Conservation (phyloP, 30 jellyfish, hydroid and myxozoan species). For the Chrysaora quinquecirrha region DNA sequence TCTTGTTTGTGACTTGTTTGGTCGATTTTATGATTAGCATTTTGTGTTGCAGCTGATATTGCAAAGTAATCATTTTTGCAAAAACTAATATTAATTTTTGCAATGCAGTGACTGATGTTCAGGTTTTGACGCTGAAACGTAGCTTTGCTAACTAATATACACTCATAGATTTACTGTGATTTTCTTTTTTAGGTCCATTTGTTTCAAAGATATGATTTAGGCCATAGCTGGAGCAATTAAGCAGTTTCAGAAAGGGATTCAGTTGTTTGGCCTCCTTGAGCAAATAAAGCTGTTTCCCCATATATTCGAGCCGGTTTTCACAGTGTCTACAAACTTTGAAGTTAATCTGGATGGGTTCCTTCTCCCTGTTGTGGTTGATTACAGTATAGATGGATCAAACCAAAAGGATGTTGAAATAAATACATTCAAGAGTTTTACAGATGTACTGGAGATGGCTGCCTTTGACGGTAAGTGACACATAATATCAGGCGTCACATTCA, state of each 20-base stretch:
- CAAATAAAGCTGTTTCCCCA: not conserved
- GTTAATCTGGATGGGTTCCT: not conserved
- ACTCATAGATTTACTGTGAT: too few relatives aligned
- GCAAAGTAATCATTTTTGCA: too few relatives aligned
- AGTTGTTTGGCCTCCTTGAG: not conserved
- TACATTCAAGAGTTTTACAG: slow-evolving; percentile 4
- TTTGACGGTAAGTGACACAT: not conserved
- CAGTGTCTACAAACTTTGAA: not conserved
- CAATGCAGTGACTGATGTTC: too few relatives aligned
- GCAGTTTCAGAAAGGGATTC: slow-evolving; percentile 9
- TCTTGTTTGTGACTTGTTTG: too few relatives aligned
- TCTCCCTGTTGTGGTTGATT: not conserved
- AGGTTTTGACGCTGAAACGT: too few relatives aligned
- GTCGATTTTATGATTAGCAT: too few relatives aligned
- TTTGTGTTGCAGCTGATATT: too few relatives aligned
- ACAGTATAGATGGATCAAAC: slow-evolving; percentile 19
- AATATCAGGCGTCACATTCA: too few relatives aligned
- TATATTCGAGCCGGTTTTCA: slow-evolving; percentile 9
- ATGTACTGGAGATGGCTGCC: not conserved
- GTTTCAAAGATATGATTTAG: not conserved
- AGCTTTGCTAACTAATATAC: too few relatives aligned
- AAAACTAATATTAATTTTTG: too few relatives aligned
- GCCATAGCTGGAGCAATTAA: slow-evolving; percentile 1
- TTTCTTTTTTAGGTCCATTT: not conserved
- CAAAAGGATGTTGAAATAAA: slow-evolving; percentile 6